A percentile compares a stretch with the other conserved stretches of the same genome.
phyloP scores from a whole-genome alignment of 1,140 invertebrate genomes.

The Calosoma granatense region DNA sequence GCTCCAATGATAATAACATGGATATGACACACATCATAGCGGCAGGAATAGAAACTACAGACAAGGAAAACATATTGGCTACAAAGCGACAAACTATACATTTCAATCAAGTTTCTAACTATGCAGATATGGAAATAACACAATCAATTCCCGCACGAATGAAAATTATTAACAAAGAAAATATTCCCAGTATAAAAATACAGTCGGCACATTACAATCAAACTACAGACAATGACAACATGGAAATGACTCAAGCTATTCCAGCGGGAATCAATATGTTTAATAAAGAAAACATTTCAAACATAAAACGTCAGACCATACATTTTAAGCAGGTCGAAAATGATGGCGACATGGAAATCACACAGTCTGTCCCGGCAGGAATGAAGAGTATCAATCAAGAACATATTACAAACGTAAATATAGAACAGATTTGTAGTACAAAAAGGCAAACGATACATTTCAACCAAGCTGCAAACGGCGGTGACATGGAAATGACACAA shows the following conservation, averaged over 20 bases:
- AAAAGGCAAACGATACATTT: not conserved
- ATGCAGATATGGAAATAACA: not conserved
- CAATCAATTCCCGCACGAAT: not conserved
- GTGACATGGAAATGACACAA: slow-evolving; percentile 3
- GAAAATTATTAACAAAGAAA: not conserved
- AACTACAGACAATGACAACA: too few relatives aligned
- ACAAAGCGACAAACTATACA: not conserved
- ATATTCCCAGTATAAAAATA: not conserved
- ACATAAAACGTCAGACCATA: not conserved
- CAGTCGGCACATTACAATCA: not conserved
- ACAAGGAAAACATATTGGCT: not conserved
- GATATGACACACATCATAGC: not conserved
- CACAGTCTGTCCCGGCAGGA: not conserved
- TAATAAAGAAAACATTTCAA: not conserved
- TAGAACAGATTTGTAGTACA: not conserved
- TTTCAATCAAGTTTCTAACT: not conserved
- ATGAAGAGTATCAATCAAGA: not conserved
- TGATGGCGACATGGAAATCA: not conserved
- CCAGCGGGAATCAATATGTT: not conserved
- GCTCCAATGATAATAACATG: not conserved
- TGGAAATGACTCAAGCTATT: not conserved
- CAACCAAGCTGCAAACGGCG: not conserved
- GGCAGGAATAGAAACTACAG: not conserved
- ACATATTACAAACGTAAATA: not conserved
- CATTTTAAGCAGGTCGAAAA: not conserved